Evolutionary conservation across 1,140 invertebrate species (phyloP), one percentile per base, ranked within the genome.

Genomic region (Stenopsyche tienmushanensis): DNA sequence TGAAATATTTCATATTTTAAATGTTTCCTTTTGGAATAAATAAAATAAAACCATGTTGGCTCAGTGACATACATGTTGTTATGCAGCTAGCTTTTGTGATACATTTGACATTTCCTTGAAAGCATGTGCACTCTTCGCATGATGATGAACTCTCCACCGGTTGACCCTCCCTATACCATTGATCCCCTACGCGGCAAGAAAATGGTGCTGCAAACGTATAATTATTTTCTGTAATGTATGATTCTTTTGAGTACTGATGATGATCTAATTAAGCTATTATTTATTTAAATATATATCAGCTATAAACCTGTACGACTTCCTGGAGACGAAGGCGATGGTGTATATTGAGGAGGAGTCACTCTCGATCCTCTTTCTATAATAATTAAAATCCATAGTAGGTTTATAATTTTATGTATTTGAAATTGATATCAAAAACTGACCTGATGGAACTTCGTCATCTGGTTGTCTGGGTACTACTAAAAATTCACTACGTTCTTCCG

Each of bases 121-220:
- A 74, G 72, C 88, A 90, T 49, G 78, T 78, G 72, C 88, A 90
- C 20, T 81, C 86, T 86, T 88, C 41, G 78, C 54, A 57, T 10
- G 34, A 18, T 23, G 29, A 20, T 23, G 7, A 1, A 21, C 42
- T n/a, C 34, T 29, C 34, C 5, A 34, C 29, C 5, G 29, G 78
- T 60, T 87, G 82, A 9, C 85, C 85, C 57, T 89, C 85, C 1
- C 78, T 73, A 75, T 86, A 88, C 50, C 73, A 75, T 66, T 78
- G 73, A 9, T 83, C 83, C 45, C 85, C 78, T 64, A 82, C 77
- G 39, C 71, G 67, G 71, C 83, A 84, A 23, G 72, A 72, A 57
- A 74, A 78, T 13, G 76, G 70, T 17, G 64, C 67, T 44, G 69
- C 52, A 59, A 71, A 58, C n/a, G n/a, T n/a, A n/a, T n/a, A n/a